Evolutionary conservation across 2,797 vertebrate genomes (phyloP).

Genomic region (Babyrousa celebensis): DNA sequence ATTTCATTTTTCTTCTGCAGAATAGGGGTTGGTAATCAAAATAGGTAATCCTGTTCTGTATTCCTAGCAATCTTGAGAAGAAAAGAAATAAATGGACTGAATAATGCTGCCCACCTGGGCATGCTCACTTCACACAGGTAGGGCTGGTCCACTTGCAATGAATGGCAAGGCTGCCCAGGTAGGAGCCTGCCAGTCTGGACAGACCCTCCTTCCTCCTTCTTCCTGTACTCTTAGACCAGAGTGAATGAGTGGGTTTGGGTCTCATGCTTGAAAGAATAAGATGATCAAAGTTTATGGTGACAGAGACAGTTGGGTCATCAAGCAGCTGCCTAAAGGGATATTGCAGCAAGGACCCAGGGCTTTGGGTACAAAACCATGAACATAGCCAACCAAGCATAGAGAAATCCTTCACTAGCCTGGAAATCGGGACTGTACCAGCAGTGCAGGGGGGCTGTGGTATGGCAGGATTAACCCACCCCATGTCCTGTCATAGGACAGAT

Average conservation of each 20-base stretch:
- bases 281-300: not conserved
- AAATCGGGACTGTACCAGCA: not conserved
- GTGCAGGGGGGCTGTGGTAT: too few relatives aligned
- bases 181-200: not conserved
- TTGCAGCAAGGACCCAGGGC: not conserved
- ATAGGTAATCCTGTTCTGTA: not conserved
- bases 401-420: not conserved
- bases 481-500: not conserved
- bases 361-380: not conserved
- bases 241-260: not conserved
- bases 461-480: not conserved
- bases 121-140: not conserved
- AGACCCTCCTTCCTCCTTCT: not conserved
- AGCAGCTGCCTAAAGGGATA: not conserved
- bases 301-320: not conserved
- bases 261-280: not conserved
- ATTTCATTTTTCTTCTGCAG: not conserved
- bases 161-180: not conserved
- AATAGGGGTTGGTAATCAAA: not conserved
- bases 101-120: not conserved
- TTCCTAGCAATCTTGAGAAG: not conserved
- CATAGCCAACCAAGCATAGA: not conserved
- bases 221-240: not conserved
- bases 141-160: not conserved
- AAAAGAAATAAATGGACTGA: not conserved